phyloP scores from a whole-genome alignment of 53 echinoderm and acorn worm species.

The Actinopyga echinites region DNA sequence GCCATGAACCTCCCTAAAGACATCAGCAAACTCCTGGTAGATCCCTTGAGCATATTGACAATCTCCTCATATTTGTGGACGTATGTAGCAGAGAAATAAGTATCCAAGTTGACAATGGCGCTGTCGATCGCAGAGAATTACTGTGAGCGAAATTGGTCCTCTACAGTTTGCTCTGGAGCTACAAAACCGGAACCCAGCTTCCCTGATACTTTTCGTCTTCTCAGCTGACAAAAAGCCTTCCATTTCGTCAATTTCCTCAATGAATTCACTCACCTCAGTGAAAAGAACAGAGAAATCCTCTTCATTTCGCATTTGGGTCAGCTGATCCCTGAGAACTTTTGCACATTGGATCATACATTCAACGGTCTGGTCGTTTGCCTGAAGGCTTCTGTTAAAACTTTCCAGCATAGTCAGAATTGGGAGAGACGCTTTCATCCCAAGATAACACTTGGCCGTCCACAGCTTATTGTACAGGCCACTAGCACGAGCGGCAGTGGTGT shows the following conservation, averaged over 20 bases:
- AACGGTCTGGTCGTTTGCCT: too few species aligned
- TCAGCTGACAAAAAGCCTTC: too few species aligned
- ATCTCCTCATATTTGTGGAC: constrained; percentile 33
- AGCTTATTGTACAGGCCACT: neutral
- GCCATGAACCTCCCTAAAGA: constrained; percentile 95
- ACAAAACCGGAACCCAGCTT: neutral
- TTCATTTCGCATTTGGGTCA: too few species aligned
- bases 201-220: too few species aligned
- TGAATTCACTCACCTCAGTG: neutral
- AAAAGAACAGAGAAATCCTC: too few species aligned
- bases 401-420: too few species aligned
- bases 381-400: too few species aligned
- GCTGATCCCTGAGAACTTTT: too few species aligned
- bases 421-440: neutral
- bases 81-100: too few species aligned
- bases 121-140: too few species aligned
- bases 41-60: constrained; percentile 46
- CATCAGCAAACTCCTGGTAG: constrained; percentile 59
- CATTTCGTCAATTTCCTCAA: neutral
- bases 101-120: neutral
- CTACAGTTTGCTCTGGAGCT: too few species aligned
- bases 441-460: neutral
- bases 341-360: neutral
- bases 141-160: too few species aligned
- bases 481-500: neutral